A percentile compares a stretch with the other conserved stretches of the same genome.
Evolutionary conservation across 2,113 vertebrate genomes (phyloP).

Genomic region (Psilopsiagon aymara): DNA sequence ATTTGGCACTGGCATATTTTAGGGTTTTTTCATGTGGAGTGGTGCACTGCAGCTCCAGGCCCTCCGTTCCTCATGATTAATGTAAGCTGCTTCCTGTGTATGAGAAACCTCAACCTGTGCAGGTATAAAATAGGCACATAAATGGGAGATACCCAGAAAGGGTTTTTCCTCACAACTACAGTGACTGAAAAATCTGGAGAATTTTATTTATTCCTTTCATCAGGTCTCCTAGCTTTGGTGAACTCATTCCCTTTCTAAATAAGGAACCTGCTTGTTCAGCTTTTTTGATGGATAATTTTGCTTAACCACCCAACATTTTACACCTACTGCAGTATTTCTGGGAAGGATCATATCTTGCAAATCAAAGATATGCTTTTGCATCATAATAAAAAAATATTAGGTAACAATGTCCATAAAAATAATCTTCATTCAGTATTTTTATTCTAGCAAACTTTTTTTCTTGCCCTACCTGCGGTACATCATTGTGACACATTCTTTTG

Average conservation of each 20-base stretch:
- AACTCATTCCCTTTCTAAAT: not conserved
- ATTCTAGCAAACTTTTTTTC: not conserved
- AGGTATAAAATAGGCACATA: not conserved
- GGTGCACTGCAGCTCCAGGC: not conserved
- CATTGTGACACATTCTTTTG: not conserved
- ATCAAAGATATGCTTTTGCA: not conserved
- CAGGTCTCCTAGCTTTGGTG: not conserved
- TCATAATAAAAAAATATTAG: not conserved
- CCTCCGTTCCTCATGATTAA: slow-evolving; percentile 1
- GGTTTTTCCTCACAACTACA: not conserved
- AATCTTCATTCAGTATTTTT: not conserved
- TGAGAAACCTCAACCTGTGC: not conserved
- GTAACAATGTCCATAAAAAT: not conserved
- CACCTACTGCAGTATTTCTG: not conserved
- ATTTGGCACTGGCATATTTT: not conserved
- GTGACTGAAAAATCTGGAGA: not conserved
- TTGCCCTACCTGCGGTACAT: not conserved
- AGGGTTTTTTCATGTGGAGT: not conserved
- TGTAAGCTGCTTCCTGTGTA: not conserved
- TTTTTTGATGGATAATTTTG: not conserved
- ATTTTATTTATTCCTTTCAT: not conserved
- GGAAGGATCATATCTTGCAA: not conserved
- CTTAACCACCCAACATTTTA: not conserved
- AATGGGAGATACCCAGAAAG: not conserved
- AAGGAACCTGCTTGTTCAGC: not conserved